phyloP scores from a whole-genome alignment of 2,888 invertebrate species.

The Drosophila mimica region DNA sequence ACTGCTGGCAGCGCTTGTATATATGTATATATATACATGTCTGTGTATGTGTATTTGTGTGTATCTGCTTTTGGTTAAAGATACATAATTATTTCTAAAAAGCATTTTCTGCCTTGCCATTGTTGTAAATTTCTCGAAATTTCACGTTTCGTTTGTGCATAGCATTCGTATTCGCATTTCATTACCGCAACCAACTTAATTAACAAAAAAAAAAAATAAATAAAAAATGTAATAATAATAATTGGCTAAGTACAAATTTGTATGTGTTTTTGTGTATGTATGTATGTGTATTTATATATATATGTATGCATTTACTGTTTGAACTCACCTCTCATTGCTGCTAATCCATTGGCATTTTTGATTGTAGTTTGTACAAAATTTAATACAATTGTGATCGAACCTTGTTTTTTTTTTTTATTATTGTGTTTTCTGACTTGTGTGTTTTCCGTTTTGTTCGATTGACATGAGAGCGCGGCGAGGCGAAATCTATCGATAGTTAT shows the following conservation, averaged over 20 bases:
- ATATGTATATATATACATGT: background rate
- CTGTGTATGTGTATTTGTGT: constrained; percentile 35
- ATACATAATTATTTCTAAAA: constrained; percentile 84
- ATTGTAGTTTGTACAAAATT: constrained; percentile 24
- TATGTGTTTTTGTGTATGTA: background rate
- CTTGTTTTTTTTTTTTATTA: constrained; percentile 1
- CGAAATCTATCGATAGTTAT: constrained; percentile 67
- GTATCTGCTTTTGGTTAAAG: constrained; percentile 77
- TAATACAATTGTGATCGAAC: constrained; percentile 24
- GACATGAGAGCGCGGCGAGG: constrained; percentile 33
- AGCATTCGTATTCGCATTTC: constrained; percentile 36
- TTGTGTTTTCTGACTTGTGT: background rate
- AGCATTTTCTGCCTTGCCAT: constrained; percentile 84
- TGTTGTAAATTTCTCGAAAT: constrained; percentile 82
- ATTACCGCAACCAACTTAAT: constrained; percentile 52
- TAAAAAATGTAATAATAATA: background rate
- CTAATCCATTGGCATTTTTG: constrained; percentile 50
- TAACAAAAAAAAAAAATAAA: constrained; percentile 25
- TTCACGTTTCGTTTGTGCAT: constrained; percentile 66
- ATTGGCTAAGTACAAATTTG: constrained; percentile 4
- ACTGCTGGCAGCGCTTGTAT: constrained; percentile 41
- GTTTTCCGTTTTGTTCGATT: constrained; percentile 37
- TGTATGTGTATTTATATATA: background rate
- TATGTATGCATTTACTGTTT: constrained; percentile 21
- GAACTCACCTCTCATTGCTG: constrained; percentile 52